phyloP scores from a whole-genome alignment of 2,113 vertebrate species.

The Plectropomus leopardus region DNA sequence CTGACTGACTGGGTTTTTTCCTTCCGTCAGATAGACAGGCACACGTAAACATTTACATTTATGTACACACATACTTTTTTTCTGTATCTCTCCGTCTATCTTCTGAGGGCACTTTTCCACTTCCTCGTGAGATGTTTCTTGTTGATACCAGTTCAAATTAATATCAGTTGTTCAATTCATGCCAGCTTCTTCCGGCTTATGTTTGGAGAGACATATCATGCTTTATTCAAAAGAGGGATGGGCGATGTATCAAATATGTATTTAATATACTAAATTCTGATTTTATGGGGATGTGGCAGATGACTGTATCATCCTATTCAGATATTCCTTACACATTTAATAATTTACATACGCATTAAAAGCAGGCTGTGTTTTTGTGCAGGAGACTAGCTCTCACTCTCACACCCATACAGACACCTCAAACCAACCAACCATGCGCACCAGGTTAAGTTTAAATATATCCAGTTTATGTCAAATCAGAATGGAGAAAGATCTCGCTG shows the following conservation, averaged over 20 bases:
- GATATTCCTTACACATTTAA: too few species aligned
- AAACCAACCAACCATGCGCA: too few species aligned
- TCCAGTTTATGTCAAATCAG: fast-evolving
- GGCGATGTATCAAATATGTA: too few species aligned
- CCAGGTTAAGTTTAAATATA: too few species aligned
- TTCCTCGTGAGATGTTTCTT: constrained; percentile 7
- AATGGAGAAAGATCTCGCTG: too few species aligned
- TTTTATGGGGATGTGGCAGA: too few species aligned
- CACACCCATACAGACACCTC: too few species aligned
- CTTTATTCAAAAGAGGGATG: constrained; percentile 36
- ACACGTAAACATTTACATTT: constrained; percentile 40
- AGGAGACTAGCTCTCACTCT: too few species aligned
- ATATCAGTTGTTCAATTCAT: constrained; percentile 51
- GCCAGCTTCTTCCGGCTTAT: constrained; percentile 30
- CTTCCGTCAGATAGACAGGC: constrained; percentile 13
- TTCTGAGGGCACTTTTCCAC: constrained; percentile 1
- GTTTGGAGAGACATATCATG: constrained; percentile 27
- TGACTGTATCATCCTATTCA: too few species aligned
- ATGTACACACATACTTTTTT: not conserved
- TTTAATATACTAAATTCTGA: too few species aligned
- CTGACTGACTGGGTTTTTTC: constrained; percentile 32
- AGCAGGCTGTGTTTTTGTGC: too few species aligned
- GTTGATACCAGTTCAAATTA: constrained; percentile 32
- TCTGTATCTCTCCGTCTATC: not conserved
- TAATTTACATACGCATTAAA: too few species aligned